Evolutionary conservation across 2,888 invertebrate species (phyloP).

Genomic region (Macrophya annulata): DNA sequence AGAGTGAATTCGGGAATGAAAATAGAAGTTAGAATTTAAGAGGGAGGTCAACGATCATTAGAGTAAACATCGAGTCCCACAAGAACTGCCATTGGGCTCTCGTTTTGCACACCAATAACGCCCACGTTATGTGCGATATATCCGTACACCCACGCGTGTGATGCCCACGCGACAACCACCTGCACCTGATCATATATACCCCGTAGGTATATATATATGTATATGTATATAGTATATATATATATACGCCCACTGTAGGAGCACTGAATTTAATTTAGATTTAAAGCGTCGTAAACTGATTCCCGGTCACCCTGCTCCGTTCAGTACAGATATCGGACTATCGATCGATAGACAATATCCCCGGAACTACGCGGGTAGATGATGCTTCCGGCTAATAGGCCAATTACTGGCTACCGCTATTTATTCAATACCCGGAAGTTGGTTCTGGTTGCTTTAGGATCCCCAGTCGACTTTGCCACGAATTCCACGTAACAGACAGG

Average conservation of each 20-base stretch:
- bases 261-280: constrained; percentile 49
- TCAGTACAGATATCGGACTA: constrained; percentile 10
- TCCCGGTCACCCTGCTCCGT: background rate
- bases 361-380: constrained; percentile 30
- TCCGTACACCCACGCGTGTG: constrained; percentile 1
- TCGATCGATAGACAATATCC: constrained; percentile 52
- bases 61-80: constrained; percentile 4
- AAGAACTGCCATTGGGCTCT: background rate
- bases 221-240: background rate
- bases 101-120: background rate
- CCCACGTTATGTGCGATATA: background rate
- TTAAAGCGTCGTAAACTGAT: constrained; percentile 51
- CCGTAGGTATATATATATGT: background rate
- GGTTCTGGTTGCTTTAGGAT: constrained; percentile 9
- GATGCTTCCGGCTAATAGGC: constrained; percentile 50
- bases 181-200: background rate
- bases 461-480: constrained; percentile 14
- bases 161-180: constrained; percentile 46
- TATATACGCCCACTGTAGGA: constrained; percentile 8
- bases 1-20: background rate
- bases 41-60: constrained; percentile 26
- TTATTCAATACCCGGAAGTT: constrained; percentile 50
- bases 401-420: constrained; percentile 51
- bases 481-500: constrained; percentile 7
- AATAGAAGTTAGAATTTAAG: background rate